phyloP scores from a whole-genome alignment of 2,888 invertebrate genomes.

The Phrixothrix hirtus region DNA sequence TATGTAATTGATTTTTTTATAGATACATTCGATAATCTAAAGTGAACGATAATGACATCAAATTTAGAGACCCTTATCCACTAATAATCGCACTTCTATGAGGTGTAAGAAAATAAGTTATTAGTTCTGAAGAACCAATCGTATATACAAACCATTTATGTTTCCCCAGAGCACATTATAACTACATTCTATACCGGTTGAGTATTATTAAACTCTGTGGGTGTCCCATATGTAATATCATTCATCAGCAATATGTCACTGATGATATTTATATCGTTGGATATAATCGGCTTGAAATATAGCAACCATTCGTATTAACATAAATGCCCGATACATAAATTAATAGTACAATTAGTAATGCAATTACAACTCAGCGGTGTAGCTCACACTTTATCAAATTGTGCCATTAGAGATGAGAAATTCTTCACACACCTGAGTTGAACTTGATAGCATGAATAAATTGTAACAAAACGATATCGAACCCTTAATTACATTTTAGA shows the following conservation, averaged over 20 bases:
- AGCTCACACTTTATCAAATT: conserved; percentile 48
- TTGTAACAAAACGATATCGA: conserved; percentile 1
- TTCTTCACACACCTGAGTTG: conserved; percentile 9
- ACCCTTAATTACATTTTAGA: background rate
- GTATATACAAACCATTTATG: conserved; percentile 8
- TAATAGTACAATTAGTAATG: conserved; percentile 51
- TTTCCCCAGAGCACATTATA: conserved; percentile 12
- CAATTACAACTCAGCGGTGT: conserved; percentile 50
- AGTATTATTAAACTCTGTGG: conserved; percentile 43
- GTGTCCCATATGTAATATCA: conserved; percentile 45
- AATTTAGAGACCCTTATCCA: too few species aligned
- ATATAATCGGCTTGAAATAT: conserved; percentile 47
- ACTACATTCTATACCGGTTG: conserved; percentile 22
- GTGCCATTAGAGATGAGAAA: conserved; percentile 44
- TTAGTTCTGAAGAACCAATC: too few species aligned
- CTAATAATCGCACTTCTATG: too few species aligned
- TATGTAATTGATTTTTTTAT: too few species aligned
- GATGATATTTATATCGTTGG: conserved; percentile 39
- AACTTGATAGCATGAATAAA: conserved; percentile 9
- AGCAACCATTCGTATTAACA: conserved; percentile 47
- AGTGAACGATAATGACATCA: too few species aligned
- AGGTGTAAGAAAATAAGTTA: too few species aligned
- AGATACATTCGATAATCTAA: too few species aligned
- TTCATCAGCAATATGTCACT: conserved; percentile 42
- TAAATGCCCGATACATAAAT: conserved; percentile 50